A percentile compares a stretch with the other conserved stretches of the same genome.
Evolutionary conservation across 1,140 invertebrate genomes (phyloP).

Genomic region (Polyergus mexicanus): DNA sequence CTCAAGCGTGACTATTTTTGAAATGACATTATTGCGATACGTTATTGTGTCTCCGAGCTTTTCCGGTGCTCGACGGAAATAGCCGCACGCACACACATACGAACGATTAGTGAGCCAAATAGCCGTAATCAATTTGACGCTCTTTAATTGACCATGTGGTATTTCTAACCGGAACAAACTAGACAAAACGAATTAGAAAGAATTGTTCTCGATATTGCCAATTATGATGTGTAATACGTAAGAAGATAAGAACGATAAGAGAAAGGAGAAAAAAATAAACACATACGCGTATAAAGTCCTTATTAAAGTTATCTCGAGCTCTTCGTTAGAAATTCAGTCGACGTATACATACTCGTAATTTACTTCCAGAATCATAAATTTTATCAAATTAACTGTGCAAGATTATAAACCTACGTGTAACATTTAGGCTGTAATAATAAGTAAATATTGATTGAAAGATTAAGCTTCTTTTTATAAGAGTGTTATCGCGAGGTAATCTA

Average conservation of each 20-base stretch:
- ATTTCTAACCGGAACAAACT: not conserved
- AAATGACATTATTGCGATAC: not conserved
- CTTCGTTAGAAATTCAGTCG: not conserved
- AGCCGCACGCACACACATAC: not conserved
- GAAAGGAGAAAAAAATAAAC: not conserved
- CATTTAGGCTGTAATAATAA: constrained; percentile 3
- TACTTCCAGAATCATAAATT: constrained; percentile 25
- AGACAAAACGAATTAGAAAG: constrained; percentile 11
- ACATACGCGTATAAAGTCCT: not conserved
- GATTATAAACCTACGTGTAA: not conserved
- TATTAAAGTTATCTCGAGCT: not conserved
- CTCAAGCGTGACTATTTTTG: constrained; percentile 2
- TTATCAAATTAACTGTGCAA: constrained; percentile 4
- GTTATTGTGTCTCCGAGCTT: constrained; percentile 29
- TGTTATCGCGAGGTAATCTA: not conserved
- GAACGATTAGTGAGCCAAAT: constrained; percentile 11
- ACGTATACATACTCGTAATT: not conserved
- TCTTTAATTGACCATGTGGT: not conserved
- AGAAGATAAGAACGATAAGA: not conserved
- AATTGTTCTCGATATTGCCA: not conserved
- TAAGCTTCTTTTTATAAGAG: not conserved
- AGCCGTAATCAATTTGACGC: not conserved
- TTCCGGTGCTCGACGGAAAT: constrained; percentile 23
- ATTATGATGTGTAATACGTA: not conserved
- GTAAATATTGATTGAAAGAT: constrained; percentile 8